Percentiles rank a stretch among this genome's conserved stretches.
These are phyloP conservation scores for Carassius carassius DNA, from an alignment of 2,113 vertebrate species.

Conservation along the genomic window DNA sequence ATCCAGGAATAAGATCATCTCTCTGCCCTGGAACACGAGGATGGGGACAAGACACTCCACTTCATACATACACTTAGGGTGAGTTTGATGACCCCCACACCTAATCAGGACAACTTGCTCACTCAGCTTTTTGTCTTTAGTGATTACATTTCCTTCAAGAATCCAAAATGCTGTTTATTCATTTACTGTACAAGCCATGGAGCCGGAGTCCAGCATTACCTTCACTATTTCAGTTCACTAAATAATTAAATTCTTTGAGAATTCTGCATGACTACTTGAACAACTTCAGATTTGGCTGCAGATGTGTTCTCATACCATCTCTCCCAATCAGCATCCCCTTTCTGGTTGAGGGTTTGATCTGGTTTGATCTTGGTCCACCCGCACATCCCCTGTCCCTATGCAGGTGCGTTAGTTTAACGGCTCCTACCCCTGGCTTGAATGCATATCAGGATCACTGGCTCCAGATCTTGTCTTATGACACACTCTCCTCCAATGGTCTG, in stretches of 20 bases:
- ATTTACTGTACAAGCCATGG: slow-evolving; percentile 46
- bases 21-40: slow-evolving; percentile 43
- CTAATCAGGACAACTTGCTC: slow-evolving; percentile 33
- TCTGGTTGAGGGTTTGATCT: slow-evolving; percentile 28
- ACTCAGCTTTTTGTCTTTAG: neutral
- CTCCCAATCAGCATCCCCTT: neutral
- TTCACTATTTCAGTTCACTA: no score
- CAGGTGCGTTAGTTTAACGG: slow-evolving; percentile 19
- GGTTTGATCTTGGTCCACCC: neutral
- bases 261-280: slow-evolving; percentile 39
- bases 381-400: slow-evolving; percentile 36
- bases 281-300: neutral
- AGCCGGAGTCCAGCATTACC: slow-evolving; percentile 41
- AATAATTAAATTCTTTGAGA: slow-evolving; percentile 28
- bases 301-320: slow-evolving; percentile 29
- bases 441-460: neutral
- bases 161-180: slow-evolving; percentile 20
- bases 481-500: slow-evolving; percentile 36
- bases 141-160: neutral
- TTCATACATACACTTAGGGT: slow-evolving; percentile 41
- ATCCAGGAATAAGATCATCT: slow-evolving; percentile 43
- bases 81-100: slow-evolving; percentile 45
- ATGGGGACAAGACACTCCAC: slow-evolving; percentile 29
- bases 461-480: neutral
- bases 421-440: neutral